phyloP scores from a whole-genome alignment of 2,797 vertebrate genomes.

The Echiichthys vipera region DNA sequence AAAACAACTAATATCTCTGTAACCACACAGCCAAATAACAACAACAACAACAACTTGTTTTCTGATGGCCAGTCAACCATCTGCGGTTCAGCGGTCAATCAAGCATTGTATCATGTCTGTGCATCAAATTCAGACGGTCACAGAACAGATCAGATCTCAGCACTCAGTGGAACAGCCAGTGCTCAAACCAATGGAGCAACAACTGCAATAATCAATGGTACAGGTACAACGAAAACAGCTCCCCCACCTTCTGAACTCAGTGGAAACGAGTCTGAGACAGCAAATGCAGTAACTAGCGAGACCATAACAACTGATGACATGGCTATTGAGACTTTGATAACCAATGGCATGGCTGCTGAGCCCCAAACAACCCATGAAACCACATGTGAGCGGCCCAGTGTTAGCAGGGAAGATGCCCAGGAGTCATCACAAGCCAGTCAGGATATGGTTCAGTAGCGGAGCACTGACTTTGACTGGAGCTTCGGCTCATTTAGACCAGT shows the following conservation, averaged over 20 bases:
- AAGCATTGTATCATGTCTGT: not conserved
- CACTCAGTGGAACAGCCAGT: not conserved
- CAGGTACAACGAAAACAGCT: not conserved
- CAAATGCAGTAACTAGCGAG: not conserved
- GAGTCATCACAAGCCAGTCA: slow-evolving; percentile 4
- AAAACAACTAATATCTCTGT: slow-evolving; percentile 13
- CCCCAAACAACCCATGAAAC: slow-evolving; percentile 7
- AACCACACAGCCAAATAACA: slow-evolving; percentile 44
- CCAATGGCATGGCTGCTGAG: not conserved
- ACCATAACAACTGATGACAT: not conserved
- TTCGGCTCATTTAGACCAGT: not conserved
- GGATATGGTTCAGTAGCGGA: slow-evolving; percentile 20
- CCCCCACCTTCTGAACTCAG: slow-evolving; percentile 4
- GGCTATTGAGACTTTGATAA: not conserved
- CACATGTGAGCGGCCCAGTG: not conserved
- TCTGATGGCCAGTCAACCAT: not conserved
- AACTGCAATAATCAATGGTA: not conserved
- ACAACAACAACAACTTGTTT: slow-evolving; percentile 55
- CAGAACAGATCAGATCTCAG: slow-evolving; percentile 1
- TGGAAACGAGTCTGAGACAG: not conserved
- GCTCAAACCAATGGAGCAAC: not conserved
- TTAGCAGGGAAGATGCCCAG: slow-evolving; percentile 26
- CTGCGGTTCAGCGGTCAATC: not conserved
- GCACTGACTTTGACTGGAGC: not conserved
- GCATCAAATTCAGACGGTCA: slow-evolving; percentile 1